Evolutionary conservation across 2,113 vertebrate genomes (phyloP).

Genomic region (Poeciliopsis retropinna): DNA sequence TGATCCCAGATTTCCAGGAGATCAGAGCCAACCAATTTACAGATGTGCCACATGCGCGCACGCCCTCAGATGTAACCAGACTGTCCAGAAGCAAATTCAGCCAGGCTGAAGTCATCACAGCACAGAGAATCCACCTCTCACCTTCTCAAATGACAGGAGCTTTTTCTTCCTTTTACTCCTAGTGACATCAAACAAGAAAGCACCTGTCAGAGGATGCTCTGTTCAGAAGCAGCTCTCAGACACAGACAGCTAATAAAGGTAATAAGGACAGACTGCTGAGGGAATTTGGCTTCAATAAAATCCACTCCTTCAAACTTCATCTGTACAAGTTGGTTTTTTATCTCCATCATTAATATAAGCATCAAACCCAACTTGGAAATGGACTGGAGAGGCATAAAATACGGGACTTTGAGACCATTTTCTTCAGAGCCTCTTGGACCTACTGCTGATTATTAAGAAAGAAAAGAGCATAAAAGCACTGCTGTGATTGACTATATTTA

Average conservation of each 20-base stretch:
- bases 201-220: slow-evolving; percentile 63
- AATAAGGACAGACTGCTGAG: slow-evolving; percentile 31
- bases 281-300: slow-evolving; percentile 52
- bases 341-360: slow-evolving; percentile 26
- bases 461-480: not conserved
- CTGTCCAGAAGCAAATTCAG: slow-evolving; percentile 43
- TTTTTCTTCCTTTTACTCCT: not conserved
- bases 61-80: slow-evolving; percentile 19
- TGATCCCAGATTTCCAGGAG: slow-evolving; percentile 75
- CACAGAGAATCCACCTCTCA: slow-evolving; percentile 3
- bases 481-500: not conserved
- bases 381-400: not conserved
- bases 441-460: not conserved
- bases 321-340: slow-evolving; percentile 35
- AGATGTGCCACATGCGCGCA: slow-evolving; percentile 45
- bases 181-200: slow-evolving; percentile 52
- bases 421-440: not conserved
- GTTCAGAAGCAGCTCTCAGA: slow-evolving; percentile 35
- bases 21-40: slow-evolving; percentile 77
- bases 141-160: not conserved
- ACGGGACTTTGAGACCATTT: not conserved
- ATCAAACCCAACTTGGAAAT: slow-evolving; percentile 44
- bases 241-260: slow-evolving; percentile 48
- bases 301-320: slow-evolving; percentile 40
- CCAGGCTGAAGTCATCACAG: slow-evolving; percentile 55